These are phyloP conservation scores for Reticulitermes speratus DNA, from an alignment of 1,140 invertebrate species.

Conservation along the genomic window DNA sequence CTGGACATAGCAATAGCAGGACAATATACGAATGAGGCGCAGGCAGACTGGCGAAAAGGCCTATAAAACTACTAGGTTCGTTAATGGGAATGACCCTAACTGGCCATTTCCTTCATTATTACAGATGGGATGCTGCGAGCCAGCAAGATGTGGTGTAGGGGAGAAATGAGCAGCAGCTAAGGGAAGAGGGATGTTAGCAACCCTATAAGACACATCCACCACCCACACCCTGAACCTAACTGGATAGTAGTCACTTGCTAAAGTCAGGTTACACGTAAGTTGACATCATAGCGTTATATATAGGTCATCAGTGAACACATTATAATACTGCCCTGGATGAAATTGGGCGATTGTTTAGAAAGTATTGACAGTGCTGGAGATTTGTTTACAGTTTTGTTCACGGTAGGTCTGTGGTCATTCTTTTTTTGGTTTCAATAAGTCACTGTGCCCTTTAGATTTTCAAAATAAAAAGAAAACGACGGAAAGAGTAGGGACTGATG, in stretches of 20 bases:
- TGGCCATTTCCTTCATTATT: constrained; percentile 26
- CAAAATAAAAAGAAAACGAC: too few relatives aligned
- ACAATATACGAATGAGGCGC: not conserved
- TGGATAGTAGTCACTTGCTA: not conserved
- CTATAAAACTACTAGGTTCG: constrained; percentile 23
- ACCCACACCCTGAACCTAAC: not conserved
- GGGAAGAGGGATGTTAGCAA: constrained; percentile 20
- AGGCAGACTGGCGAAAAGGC: not conserved
- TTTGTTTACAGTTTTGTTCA: too few relatives aligned
- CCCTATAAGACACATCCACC: constrained; percentile 3
- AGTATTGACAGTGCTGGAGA: too few relatives aligned
- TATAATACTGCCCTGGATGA: too few relatives aligned
- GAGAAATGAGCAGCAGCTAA: not conserved
- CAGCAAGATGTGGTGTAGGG: not conserved
- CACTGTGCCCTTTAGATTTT: too few relatives aligned
- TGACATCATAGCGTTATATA: not conserved
- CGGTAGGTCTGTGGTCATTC: too few relatives aligned
- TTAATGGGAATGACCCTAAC: constrained; percentile 25
- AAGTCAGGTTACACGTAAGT: not conserved
- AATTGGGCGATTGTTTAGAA: too few relatives aligned
- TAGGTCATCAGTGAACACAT: too few relatives aligned
- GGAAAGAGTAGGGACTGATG: too few relatives aligned
- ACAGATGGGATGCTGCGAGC: constrained; percentile 1
- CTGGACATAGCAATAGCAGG: not conserved
- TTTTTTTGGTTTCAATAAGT: too few relatives aligned